These are phyloP conservation scores for Deroptyus accipitrinus DNA, from an alignment of 2,113 vertebrate genomes.

Conservation along the genomic window DNA sequence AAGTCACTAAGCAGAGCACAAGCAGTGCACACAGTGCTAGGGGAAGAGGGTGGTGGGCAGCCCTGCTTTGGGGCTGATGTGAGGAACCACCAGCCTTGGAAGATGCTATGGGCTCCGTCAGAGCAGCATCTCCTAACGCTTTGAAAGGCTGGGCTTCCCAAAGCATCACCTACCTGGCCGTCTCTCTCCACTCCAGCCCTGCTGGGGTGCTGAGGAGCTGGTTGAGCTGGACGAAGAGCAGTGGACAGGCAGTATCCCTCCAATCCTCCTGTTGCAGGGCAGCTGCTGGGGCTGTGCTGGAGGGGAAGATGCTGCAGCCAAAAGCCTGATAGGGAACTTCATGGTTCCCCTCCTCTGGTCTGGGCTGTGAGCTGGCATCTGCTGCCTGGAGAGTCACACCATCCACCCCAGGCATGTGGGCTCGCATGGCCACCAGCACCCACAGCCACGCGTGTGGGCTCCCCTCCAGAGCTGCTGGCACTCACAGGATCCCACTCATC, in stretches of 20 bases:
- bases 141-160: neutral
- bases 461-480: neutral
- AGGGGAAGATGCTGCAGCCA: conserved; percentile 37
- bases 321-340: neutral
- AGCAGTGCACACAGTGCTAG: accelerated
- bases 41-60: neutral
- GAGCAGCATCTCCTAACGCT: neutral
- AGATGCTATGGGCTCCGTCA: neutral
- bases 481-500: neutral
- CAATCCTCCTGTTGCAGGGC: neutral
- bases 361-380: neutral
- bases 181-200: conserved; percentile 74
- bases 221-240: conserved; percentile 80
- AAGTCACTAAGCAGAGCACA: neutral
- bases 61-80: neutral
- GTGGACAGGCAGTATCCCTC: neutral
- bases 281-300: neutral
- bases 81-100: neutral
- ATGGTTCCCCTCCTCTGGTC: neutral
- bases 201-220: conserved; percentile 67
- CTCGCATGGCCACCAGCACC: neutral
- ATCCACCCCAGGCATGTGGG: accelerated
- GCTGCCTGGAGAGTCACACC: accelerated
- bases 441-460: accelerated
- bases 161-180: conserved; percentile 69